These are phyloP conservation scores for Limnodromus scolopaceus DNA, from an alignment of 2,797 vertebrate species.

Conservation along the genomic window DNA sequence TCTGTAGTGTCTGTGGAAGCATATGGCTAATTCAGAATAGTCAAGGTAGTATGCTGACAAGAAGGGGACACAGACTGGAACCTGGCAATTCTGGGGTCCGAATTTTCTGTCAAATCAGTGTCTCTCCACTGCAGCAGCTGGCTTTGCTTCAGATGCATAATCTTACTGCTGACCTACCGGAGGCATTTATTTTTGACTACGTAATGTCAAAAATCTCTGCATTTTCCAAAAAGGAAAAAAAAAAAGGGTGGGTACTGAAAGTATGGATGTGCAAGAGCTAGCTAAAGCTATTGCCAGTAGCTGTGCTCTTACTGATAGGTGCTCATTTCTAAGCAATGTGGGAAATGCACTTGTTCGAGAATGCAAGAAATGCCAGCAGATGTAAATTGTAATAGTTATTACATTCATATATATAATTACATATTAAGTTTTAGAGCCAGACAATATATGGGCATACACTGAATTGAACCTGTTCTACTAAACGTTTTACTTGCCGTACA, in stretches of 20 bases:
- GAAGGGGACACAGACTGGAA: neutral
- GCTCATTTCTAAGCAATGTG: neutral
- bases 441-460: neutral
- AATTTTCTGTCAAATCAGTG: neutral
- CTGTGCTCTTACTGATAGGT: neutral
- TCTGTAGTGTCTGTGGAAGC: neutral
- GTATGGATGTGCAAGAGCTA: neutral
- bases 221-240: neutral
- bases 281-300: neutral
- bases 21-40: neutral
- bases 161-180: neutral
- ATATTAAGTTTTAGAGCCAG: neutral
- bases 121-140: neutral
- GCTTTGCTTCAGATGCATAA: neutral
- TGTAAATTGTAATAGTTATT: neutral
- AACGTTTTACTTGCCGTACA: neutral
- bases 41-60: neutral
- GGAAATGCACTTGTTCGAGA: neutral
- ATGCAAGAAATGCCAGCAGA: neutral
- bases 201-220: neutral
- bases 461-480: neutral
- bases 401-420: neutral
- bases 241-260: neutral
- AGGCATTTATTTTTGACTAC: neutral
- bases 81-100: neutral